Conservation (phyloP, 2,113 vertebrate genomes). For the Phylloscopus trochiloides region DNA sequence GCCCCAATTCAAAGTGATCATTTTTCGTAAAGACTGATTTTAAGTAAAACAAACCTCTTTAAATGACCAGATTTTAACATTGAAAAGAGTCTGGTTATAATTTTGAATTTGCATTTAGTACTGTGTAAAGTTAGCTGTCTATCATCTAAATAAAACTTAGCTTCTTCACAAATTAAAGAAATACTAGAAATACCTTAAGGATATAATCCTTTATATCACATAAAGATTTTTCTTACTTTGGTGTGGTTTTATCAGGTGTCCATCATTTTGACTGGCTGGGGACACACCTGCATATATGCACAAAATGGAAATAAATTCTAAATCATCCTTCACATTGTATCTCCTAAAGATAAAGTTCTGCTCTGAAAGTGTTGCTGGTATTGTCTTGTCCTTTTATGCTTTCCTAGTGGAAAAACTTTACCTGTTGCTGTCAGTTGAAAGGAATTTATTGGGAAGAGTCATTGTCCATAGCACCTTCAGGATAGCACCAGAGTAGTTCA, state of each 20-base stretch:
- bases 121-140: neutral
- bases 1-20: neutral
- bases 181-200: neutral
- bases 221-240: neutral
- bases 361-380: neutral
- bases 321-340: neutral
- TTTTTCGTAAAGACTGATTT: neutral
- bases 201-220: neutral
- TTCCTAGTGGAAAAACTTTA: neutral
- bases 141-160: neutral
- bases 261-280: neutral
- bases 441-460: neutral
- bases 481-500: neutral
- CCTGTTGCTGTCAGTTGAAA: neutral
- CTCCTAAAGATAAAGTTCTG: neutral
- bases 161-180: neutral
- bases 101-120: neutral
- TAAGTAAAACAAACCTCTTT: neutral
- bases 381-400: neutral
- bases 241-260: neutral
- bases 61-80: neutral
- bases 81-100: neutral
- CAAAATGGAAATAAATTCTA: neutral
- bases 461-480: neutral
- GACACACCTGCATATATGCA: neutral